Base-by-base conservation (phyloP, 2,888 invertebrate species). In the Drosophila phalerata region DNA sequence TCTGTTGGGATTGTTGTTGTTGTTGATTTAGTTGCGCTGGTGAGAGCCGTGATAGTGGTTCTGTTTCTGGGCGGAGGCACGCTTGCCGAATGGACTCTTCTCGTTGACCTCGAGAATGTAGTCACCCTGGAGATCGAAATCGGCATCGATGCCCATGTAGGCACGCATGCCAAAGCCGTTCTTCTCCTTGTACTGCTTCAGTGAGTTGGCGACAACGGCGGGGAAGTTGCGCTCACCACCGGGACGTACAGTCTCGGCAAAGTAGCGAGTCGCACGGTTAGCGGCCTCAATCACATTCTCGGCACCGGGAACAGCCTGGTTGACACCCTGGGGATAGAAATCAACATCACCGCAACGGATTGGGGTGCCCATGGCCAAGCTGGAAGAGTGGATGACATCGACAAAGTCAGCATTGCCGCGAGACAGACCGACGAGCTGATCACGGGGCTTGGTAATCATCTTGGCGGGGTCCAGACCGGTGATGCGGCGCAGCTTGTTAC, bases 321-420 rank as follows among this genome's bases (percentile, higher is more conserved):
- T 66, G n/a, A 84, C 88, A 15, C 91, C 92, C 45, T 91, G 91
- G 37, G 93, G 93, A 68, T 90, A 92, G 87, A 92, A 92, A 45
- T 92, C 92, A 73, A 82, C 91, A 74, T 92, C 90, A 62, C 91
- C 92, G 45, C 69, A 58, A 11, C 90, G 85, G 19, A 69, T 25
- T 15, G 69, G 62, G 0, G 83, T 87, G 32, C 92, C 91, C 81
- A 89, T 73, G 45, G 81, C 86, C 13, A 84, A 79, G 72, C 85
- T 82, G n/a, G 92, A 91, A n/a, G 91, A 88, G 69, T 91, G 92
- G 64, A 91, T 91, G 72, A 75, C 90, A 69, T 91, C 92, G 38
- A 92, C 92, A 37, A 92, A 92, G 10, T 91, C 90, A 30, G 92
- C 92, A 86, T 91, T 90, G 17, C 92, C 92, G 19, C 92, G 91